Evolutionary conservation across 2,797 vertebrate genomes (phyloP), one percentile per base, ranked within the genome.

Genomic region (Typhlichthys subterraneus): DNA sequence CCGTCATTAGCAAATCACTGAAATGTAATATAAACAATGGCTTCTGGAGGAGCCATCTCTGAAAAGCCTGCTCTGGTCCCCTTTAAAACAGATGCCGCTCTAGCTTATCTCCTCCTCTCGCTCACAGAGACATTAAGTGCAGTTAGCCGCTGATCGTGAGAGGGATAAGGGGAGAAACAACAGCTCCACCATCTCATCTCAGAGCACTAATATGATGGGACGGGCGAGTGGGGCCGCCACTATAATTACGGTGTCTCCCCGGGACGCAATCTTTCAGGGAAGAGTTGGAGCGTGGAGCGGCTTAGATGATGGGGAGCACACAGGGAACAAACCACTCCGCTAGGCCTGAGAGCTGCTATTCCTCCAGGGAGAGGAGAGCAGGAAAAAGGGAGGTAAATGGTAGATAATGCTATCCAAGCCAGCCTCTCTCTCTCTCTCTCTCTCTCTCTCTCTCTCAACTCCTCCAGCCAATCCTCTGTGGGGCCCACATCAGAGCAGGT

Each of bases 191-290:
- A 86, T 89, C 84, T 90, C 89, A 89, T 91, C 87, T 89, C 79
- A 73, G 81, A 84, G 81, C 81, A 76, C 86, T 90, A 91, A 91
- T 89, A 85, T 87, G 85, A 91, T 87, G 87, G 87, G 91, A 89
- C 81, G 73, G 81, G 79, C 63, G 71, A 81, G 83, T 4, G 68
- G 73, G 87, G 88, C 77, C 88, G 84, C 77, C 85, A 71, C 85
- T 83, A 90, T 92, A 92, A 93, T 93, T 92, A 92, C 83, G 87
- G 86, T 85, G 83, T 89, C 87, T 87, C 87, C 71, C 70, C 73
- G 83, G 87, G 90, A 89, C 85, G 86, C 87, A 89, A 90, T 92
- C 87, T 88, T 89, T 89, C 85, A 85, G 79, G 72, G 75, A 84
- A 86, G 80, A 84, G 82, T 63, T 72, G 70, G 73, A 84, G 83